Evolutionary conservation across 1,140 invertebrate genomes (phyloP).

Genomic region (Acyrthosiphon pisum): DNA sequence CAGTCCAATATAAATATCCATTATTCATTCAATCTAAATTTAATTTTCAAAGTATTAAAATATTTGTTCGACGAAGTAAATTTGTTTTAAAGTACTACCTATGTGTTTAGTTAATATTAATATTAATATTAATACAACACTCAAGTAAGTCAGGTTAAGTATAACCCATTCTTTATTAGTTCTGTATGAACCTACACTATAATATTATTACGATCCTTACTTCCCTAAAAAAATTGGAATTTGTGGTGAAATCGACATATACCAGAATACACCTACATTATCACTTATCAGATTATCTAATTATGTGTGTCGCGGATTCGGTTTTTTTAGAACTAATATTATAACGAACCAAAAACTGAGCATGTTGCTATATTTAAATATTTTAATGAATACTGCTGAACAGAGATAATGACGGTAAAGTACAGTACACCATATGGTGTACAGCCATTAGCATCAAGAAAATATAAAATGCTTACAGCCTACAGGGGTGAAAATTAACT

Average conservation of each 20-base stretch:
- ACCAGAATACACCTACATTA: background rate
- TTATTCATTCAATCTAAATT: background rate
- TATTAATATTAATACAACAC: no score
- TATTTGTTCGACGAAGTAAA: background rate
- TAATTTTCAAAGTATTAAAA: background rate
- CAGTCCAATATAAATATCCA: background rate
- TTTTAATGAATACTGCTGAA: background rate
- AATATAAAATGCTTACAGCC: constrained; percentile 10
- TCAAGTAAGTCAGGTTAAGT: no score
- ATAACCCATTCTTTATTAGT: no score
- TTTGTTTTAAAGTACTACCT: background rate
- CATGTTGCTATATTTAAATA: background rate
- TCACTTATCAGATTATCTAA: background rate
- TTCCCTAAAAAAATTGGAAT: background rate
- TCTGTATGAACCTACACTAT: no score
- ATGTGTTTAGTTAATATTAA: no score
- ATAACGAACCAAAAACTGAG: background rate
- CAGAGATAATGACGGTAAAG: background rate
- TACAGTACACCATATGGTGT: background rate
- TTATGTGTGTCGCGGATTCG: background rate
- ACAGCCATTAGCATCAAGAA: background rate
- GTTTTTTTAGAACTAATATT: background rate
- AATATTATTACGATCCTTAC: no score
- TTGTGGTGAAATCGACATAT: background rate
- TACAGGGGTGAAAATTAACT: background rate